A percentile compares a stretch with the other conserved stretches of the same genome.
phyloP scores from a whole-genome alignment of 30 jellyfish, hydroid and myxozoan genomes.

The Aurelia sp. region DNA sequence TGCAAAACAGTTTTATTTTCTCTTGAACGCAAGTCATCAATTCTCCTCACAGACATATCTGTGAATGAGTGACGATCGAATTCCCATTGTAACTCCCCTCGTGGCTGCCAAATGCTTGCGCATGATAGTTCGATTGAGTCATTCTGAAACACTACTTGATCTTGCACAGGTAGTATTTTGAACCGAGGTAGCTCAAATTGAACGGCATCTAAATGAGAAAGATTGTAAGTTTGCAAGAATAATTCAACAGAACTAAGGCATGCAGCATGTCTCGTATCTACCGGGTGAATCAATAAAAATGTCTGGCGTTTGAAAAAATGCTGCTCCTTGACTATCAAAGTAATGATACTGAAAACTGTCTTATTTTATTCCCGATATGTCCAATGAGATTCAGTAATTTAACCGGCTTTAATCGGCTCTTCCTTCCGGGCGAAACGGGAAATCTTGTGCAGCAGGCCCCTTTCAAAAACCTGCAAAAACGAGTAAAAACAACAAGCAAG shows the following conservation, averaged over 20 bases:
- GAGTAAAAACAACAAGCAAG: no score
- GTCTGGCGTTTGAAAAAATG: no score
- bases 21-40: constrained; percentile 48
- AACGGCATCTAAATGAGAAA: constrained; percentile 1
- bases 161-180: constrained; percentile 38
- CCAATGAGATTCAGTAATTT: background rate
- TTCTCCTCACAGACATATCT: constrained; percentile 20
- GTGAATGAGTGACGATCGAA: constrained; percentile 1
- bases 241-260: background rate
- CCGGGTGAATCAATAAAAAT: no score
- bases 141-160: constrained; percentile 80
- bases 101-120: constrained; percentile 74
- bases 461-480: no score
- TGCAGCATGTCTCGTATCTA: background rate
- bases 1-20: constrained; percentile 42
- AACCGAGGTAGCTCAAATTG: constrained; percentile 72
- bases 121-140: constrained; percentile 72
- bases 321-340: no score
- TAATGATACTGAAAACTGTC: no score
- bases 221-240: background rate
- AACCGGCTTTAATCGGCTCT: no score
- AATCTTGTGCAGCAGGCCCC: no score
- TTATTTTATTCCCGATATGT: no score
- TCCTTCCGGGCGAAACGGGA: no score
- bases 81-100: constrained; percentile 68